phyloP scores from a whole-genome alignment of 2,888 invertebrate species.

The Nezara viridula region DNA sequence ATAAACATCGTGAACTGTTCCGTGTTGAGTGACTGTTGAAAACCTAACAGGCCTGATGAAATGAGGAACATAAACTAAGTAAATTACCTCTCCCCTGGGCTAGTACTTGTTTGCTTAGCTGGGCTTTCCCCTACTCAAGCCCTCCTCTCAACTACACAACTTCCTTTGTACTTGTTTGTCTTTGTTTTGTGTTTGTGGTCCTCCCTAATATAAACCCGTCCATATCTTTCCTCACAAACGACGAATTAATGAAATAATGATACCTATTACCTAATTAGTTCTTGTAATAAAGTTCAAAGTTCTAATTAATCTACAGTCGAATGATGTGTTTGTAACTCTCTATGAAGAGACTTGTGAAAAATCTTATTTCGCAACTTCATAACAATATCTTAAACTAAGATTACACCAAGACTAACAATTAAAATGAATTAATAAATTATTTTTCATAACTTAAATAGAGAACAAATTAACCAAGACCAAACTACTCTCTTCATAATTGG shows the following conservation, averaged over 20 bases:
- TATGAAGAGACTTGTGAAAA: too few relatives aligned
- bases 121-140: neutral
- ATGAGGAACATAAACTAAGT: neutral
- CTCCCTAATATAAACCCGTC: neutral
- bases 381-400: too few relatives aligned
- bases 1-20: neutral
- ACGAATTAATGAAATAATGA: neutral
- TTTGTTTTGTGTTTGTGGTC: constrained; percentile 13
- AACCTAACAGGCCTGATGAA: neutral
- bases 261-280: neutral
- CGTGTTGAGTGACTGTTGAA: neutral
- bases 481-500: too few relatives aligned
- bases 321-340: too few relatives aligned
- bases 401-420: too few relatives aligned
- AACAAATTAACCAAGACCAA: too few relatives aligned
- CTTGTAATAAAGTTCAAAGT: neutral
- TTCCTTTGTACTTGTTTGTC: constrained; percentile 26
- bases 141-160: neutral
- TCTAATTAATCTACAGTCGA: neutral
- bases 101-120: constrained; percentile 16
- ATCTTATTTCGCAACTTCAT: too few relatives aligned
- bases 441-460: too few relatives aligned
- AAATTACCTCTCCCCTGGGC: constrained; percentile 5
- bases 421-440: too few relatives aligned
- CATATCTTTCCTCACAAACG: neutral